Base-by-base conservation (phyloP, 1,140 invertebrate genomes). In the Semibalanus balanoides region DNA sequence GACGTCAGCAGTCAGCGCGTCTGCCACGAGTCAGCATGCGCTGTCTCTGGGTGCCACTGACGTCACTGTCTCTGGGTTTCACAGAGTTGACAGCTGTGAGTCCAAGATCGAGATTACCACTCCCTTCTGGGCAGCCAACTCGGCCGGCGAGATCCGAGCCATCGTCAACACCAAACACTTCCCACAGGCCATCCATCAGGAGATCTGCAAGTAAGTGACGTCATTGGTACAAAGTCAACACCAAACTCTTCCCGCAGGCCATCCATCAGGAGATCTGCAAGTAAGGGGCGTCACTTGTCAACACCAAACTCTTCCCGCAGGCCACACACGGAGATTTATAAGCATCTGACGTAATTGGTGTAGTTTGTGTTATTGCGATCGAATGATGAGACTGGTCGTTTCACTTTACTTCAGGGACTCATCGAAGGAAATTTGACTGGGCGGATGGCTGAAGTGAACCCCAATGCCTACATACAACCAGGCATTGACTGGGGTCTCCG, bases 161-260 rank as follows among this genome's bases (percentile, higher is more conserved):
- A 93, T 96, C 76, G 94, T 96, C 25, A 96, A 96, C 83, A 96
- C 93, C 3, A 93, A 95, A 84, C 93, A 96, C 83, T 94, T 96
- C 80, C 93, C 96, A 81, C 94, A 96, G 84, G 94, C 94, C 19
- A 95, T 96, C 82, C 94, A 96, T 83, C 94, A 96, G 83, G 94
- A 96, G 89, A 90, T 95, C 77, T 95, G 94, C 87, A 89, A 91
- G 92, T 94, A 17, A 40, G 35, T 40, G 35, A 40, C 35, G 35
- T 40, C 35, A 40, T 17, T 40, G 35, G 35, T 40, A n/a, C n/a
- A n/a, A n/a, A n/a, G 94, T 96, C 25, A 96, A 96, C 83, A 96
- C 93, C 3, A 93, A 95, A 84, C 93, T 95, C 83, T 94, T 96
- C 80, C 93, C 96, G 81, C 94, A 96, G 84, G 94, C 94, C 17